phyloP scores from a whole-genome alignment of 1,140 invertebrate genomes.

The Epicauta chinensis region DNA sequence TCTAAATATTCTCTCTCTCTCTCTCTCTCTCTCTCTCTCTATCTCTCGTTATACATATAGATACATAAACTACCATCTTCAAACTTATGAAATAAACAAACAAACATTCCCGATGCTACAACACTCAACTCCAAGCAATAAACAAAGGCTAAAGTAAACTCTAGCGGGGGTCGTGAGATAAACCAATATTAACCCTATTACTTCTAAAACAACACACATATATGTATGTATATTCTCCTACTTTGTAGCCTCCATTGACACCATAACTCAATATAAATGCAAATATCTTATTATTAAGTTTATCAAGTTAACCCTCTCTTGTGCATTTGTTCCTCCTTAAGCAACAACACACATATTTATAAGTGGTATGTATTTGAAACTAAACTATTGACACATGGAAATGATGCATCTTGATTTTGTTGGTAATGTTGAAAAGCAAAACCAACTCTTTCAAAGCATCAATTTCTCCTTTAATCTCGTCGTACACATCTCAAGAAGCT shows the following conservation, averaged over 20 bases:
- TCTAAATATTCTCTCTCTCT: too few relatives aligned
- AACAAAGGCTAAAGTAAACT: conserved; percentile 39
- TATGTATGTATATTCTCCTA: too few relatives aligned
- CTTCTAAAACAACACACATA: conserved; percentile 31
- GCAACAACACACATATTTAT: conserved; percentile 24
- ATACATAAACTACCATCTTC: too few relatives aligned
- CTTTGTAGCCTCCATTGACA: background rate
- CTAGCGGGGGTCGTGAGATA: conserved; percentile 27
- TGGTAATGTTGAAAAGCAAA: background rate
- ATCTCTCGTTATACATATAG: too few relatives aligned
- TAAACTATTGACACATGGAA: too few relatives aligned
- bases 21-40: too few relatives aligned
- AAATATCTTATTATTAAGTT: conserved; percentile 42
- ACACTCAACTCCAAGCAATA: conserved; percentile 30
- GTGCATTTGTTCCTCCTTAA: conserved; percentile 39
- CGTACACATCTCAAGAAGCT: conserved; percentile 40
- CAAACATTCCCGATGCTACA: conserved; percentile 34
- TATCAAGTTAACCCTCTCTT: background rate
- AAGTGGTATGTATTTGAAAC: too few relatives aligned
- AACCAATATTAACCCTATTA: conserved; percentile 40
- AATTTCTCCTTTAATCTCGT: conserved; percentile 35
- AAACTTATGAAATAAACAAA: conserved; percentile 23
- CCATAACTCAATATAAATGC: conserved; percentile 42
- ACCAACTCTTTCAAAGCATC: conserved; percentile 17
- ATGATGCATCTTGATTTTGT: too few relatives aligned